Base-by-base conservation (phyloP, 2,113 vertebrate genomes). In the Perognathus longimembris region DNA sequence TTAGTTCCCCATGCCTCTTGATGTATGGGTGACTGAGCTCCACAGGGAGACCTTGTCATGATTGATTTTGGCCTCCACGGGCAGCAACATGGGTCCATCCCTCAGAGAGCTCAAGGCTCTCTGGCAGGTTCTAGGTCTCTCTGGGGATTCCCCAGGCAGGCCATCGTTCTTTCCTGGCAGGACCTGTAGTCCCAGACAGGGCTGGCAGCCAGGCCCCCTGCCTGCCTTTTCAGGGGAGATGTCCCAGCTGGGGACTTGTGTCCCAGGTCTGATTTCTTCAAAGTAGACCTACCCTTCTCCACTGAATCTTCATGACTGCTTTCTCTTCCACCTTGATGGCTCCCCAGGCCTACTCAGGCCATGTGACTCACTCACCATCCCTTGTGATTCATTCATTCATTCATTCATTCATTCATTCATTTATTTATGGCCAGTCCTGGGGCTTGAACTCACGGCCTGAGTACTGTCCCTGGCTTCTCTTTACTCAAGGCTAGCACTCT, bases 291-390 rank as follows among this genome's bases (percentile, higher is more conserved):
- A 59, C 15, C 36, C 64, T 76, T 75, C 57, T 66, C 32, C 63
- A 8, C 20, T 1, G 14, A 17, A 50, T 1, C 77, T n/a, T 14
- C 18, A 4, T 1, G 10, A 34, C 63, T 38, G 40, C 30, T 10
- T 66, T 40, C 45, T 59, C n/a, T 1, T 15, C 42, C 42, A 20
- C 11, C 28, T 22, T 40, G 26, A 50, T n/a, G 12, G 28, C 26
- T 75, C 26, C 74, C 30, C 15, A 36, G 70, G 20, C 59, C 38
- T 32, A 15, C 40, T 26, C 77, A 50, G 73, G 38, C 45, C 7
- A 12, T 34, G 82, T 18, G 63, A 0, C 50, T 30, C 50, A n/a
- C n/a, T n/a, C n/a, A n/a, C 0, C 0, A 38, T 40, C 11, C 0
- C 0, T 17, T 67, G 5, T n/a, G n/a, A n/a, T n/a, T n/a, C n/a